Conservation (phyloP, 2,888 invertebrate genomes). For the Apotomis turbidana region DNA sequence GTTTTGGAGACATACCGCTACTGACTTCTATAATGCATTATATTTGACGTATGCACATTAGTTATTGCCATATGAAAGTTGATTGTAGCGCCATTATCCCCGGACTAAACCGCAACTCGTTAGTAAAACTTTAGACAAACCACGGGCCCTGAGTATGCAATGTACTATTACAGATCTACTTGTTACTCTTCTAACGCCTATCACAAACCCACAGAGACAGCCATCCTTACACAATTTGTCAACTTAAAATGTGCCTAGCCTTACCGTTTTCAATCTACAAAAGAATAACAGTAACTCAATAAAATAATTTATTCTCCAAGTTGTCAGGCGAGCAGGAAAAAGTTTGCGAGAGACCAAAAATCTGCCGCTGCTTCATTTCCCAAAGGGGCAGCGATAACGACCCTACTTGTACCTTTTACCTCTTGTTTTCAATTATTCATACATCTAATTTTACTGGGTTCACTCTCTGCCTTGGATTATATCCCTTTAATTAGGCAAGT, state of each 20-base stretch:
- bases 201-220: conserved; percentile 3
- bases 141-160: too few species aligned
- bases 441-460: conserved; percentile 67
- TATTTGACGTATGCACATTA: too few species aligned
- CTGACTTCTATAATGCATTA: too few species aligned
- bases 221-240: conserved; percentile 15
- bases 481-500: conserved; percentile 61
- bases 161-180: neutral
- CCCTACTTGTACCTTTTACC: conserved; percentile 72
- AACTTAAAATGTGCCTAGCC: conserved; percentile 21
- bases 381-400: conserved; percentile 70
- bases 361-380: conserved; percentile 68
- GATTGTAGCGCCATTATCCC: too few species aligned
- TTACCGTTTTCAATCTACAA: conserved; percentile 41
- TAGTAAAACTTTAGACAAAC: too few species aligned
- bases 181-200: neutral
- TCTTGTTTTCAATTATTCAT: conserved; percentile 78
- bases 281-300: conserved; percentile 55
- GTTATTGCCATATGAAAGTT: too few species aligned
- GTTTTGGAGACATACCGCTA: too few species aligned
- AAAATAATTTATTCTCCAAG: conserved; percentile 60
- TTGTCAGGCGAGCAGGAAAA: conserved; percentile 60
- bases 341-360: conserved; percentile 65
- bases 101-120: too few species aligned
- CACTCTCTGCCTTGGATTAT: conserved; percentile 58